These are phyloP conservation scores for Telmatherina bonti DNA, from an alignment of 2,797 vertebrate species.

Conservation along the genomic window DNA sequence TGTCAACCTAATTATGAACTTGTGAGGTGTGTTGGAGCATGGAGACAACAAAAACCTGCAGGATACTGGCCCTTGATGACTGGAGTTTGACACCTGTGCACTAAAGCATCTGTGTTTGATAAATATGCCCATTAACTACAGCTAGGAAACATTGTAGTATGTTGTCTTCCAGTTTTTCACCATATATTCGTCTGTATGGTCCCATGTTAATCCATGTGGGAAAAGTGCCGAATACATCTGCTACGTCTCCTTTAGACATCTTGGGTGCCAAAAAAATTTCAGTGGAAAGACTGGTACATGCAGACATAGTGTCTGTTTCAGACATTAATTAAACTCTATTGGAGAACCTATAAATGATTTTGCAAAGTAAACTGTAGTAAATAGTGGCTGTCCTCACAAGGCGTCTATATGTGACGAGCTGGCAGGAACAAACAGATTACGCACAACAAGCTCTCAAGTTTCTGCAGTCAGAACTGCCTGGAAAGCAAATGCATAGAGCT, in stretches of 20 bases:
- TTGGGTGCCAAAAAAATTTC: no score
- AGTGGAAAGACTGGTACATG: no score
- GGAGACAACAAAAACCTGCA: no score
- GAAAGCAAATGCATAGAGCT: background rate
- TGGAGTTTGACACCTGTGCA: no score
- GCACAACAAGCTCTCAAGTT: background rate
- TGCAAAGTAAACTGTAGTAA: background rate
- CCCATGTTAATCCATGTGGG: no score
- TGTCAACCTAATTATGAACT: no score
- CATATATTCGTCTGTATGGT: background rate
- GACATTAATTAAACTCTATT: background rate
- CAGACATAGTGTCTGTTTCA: no score
- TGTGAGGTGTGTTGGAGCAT: no score
- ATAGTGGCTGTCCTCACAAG: background rate
- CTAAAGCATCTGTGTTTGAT: conserved; percentile 5
- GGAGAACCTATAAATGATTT: background rate
- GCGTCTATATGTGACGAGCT: background rate
- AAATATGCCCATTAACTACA: background rate
- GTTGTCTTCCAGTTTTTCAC: background rate
- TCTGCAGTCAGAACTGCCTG: background rate
- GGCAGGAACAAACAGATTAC: background rate
- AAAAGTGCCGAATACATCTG: no score
- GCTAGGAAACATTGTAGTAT: background rate
- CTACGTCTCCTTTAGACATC: no score
- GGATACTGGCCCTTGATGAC: no score